Conservation (phyloP, 2,113 vertebrate genomes). For the Saguinus imperator region DNA sequence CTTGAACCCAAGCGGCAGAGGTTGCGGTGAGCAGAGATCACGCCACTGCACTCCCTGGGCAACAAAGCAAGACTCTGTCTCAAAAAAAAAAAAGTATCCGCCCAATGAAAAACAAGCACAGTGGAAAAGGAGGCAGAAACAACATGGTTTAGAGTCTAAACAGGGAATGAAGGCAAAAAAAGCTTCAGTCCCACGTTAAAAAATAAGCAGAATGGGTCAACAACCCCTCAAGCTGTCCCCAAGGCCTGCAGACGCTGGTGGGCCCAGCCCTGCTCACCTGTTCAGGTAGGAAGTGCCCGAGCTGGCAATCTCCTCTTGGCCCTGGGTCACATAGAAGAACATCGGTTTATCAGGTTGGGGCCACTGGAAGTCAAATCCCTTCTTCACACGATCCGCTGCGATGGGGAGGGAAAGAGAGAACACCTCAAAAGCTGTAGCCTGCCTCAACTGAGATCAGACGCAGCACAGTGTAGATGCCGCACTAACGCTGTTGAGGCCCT, state of each 20-base stretch:
- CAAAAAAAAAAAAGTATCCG: background rate
- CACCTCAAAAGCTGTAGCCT: background rate
- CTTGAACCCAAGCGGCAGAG: no score
- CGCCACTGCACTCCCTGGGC: no score
- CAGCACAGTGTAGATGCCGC: accelerated
- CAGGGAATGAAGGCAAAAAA: background rate
- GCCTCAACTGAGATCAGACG: no score
- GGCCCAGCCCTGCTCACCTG: conserved; percentile 84
- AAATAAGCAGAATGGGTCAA: background rate
- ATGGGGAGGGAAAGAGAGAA: background rate
- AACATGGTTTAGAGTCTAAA: background rate
- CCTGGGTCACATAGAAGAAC: conserved; percentile 99
- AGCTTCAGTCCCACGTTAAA: background rate
- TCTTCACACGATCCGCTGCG: conserved; percentile 93
- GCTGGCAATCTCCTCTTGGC: conserved; percentile 98
- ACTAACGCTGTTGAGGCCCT: background rate
- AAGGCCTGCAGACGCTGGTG: accelerated
- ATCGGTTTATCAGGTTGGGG: conserved; percentile 99
- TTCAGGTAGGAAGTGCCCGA: conserved; percentile 99
- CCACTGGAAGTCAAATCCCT: conserved; percentile 99
- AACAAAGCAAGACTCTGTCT: no score
- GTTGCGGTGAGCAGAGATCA: no score
- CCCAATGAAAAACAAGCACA: background rate
- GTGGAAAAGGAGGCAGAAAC: background rate
- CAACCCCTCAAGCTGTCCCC: background rate